Conservation (phyloP, 2,113 vertebrate species). For the Hyperopisus bebe region DNA sequence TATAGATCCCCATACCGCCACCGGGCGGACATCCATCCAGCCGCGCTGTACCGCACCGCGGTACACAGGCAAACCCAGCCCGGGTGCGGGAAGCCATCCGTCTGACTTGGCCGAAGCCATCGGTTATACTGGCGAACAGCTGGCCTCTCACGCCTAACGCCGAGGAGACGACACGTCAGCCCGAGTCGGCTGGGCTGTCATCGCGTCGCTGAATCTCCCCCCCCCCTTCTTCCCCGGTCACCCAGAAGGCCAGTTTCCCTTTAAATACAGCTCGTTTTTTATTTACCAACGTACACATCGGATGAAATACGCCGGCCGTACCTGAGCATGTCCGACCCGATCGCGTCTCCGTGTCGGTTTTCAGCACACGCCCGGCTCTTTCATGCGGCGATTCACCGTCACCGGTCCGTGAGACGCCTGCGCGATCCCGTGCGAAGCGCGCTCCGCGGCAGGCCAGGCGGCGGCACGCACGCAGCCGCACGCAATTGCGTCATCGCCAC, state of each 20-base stretch:
- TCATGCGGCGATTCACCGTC: not conserved
- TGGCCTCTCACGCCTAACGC: not conserved
- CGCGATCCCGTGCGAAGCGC: not conserved
- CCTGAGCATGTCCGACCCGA: constrained; percentile 18
- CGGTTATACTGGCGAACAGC: not conserved
- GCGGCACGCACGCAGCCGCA: not conserved
- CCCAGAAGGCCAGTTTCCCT: not conserved
- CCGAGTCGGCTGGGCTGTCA: not conserved
- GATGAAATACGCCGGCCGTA: not conserved
- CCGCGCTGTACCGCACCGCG: not conserved
- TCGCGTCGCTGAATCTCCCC: not conserved
- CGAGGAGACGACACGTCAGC: not conserved
- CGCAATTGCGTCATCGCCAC: not conserved
- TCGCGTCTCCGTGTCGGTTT: not conserved
- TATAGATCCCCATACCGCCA: not conserved
- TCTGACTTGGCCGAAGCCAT: not conserved
- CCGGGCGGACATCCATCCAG: not conserved
- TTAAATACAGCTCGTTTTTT: not conserved
- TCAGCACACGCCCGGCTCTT: not conserved
- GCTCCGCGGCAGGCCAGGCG: not conserved
- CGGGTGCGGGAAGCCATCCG: not conserved
- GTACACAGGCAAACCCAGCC: not conserved
- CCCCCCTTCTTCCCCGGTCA: not conserved
- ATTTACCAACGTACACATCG: not conserved
- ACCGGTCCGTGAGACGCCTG: not conserved